Evolutionary conservation across 2,113 vertebrate genomes (phyloP), one percentile per base, ranked within the genome.

Genomic region (Apteryx mantelli): DNA sequence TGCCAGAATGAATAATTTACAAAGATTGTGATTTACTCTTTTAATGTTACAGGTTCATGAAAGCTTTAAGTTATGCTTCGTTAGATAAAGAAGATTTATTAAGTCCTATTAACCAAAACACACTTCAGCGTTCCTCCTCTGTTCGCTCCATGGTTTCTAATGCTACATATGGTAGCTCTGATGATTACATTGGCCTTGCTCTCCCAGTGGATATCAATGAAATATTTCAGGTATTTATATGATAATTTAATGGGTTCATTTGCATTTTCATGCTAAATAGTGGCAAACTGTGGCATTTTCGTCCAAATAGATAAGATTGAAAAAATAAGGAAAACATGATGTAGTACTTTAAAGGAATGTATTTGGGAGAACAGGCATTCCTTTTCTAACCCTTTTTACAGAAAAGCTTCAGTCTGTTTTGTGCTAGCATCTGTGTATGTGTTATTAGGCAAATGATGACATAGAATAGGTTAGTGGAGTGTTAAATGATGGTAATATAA

Each of bases 81-180:
- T 98, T 99, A 98, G 99, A 99, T 98, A 99, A 99, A 98, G 99
- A 99, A 98, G 99, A 99, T 75, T 98, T 99, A 40, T 98, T 99
- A 95, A 99, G 99, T 94, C 99, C 99, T 82, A 99, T 99, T 97
- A 99, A 99, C 98, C 99, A 99, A 97, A 99, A 98, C 87, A 99
- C 99, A 14, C 98, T 99, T 78, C 99, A 99, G 38, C 99, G 99
- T 86, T 99, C 99, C 82, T 99, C 99, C 10, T 99, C 99, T 9
- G 99, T 99, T 92, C 99, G 99, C 83, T 99, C 99, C 38, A 99
- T 99, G 99, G 99, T 99, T 61, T 99, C 99, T 75, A 99, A 98
- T 28, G 99, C 98, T 91, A 98, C 99, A 1, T 99, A 97, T 30
- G 99, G 99, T 61, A 99, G 99, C 91, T 99, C 98, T 4, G 99